Base-by-base conservation (phyloP, 37 sponge, comb jelly and placozoan species). In the Mnemiopsis leidyi region DNA sequence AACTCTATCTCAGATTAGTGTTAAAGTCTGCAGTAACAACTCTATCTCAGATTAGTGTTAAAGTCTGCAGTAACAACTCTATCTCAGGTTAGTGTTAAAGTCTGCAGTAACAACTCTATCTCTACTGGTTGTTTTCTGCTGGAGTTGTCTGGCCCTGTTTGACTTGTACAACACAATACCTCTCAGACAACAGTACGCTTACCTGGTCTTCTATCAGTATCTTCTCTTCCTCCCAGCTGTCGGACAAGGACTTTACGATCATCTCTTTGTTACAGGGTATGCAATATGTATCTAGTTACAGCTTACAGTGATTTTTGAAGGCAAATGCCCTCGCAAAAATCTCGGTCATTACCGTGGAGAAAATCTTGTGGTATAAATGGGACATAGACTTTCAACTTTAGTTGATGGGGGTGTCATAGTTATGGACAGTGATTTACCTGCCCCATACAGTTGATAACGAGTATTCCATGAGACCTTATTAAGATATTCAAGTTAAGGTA, bases 141-240 rank as follows among this genome's bases (percentile, higher is more conserved):
- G 82, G 82, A 36, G 82, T 31, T 23, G 82, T 35, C 82, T 79
- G 21, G 82, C 82, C 7, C 36, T 79, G 36, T 79, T 79, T 79
- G 82, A 79, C 38, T 1, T 79, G 20, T 79, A 79, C 82, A 79
- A 18, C 38, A 79, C 29, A 16, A 23, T 79, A 23, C 82, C 82
- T 5, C 20, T 79, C 9, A 18, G 82, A 7, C 82, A 79, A 79
- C 36, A 79, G 36, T 79, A 29, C 82, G 26, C 38, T 31, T 79
- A 36, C 29, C 23, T 31, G 36, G 82, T 79, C 7, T 79, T 33
- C 36, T 79, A 79, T 31, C 82, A 79, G 36, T 79, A 34, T 23
- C 82, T 79, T 5, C 82, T 79, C 31, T 79, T 79, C 29, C 82
- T 79, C 2, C 82, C 82, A 2, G 36, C 82, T 29, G 82, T 79